These are phyloP conservation scores for Phyllopteryx taeniolatus DNA, from an alignment of 2,113 vertebrate species.

Conservation along the genomic window DNA sequence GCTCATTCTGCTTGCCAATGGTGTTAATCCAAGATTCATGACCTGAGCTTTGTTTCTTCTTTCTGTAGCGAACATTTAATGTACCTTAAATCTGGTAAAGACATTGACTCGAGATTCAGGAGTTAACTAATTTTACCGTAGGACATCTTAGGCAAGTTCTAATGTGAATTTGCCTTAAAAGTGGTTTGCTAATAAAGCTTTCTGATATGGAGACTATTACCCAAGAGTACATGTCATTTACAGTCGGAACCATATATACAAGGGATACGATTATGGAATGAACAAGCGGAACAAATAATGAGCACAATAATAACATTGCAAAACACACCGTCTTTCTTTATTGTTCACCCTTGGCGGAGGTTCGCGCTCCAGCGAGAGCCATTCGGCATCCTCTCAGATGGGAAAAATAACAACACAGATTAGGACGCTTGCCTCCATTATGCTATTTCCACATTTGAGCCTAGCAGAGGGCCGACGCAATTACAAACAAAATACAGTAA, in stretches of 20 bases:
- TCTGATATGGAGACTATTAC: no score
- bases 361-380: neutral
- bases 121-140: no score
- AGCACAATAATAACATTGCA: neutral
- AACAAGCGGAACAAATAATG: neutral
- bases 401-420: constrained; percentile 3
- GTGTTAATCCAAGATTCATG: no score
- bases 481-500: constrained; percentile 3
- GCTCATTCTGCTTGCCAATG: no score
- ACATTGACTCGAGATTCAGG: no score
- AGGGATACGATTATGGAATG: neutral
- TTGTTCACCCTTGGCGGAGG: neutral
- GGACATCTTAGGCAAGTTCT: no score
- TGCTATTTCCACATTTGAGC: neutral
- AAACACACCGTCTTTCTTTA: neutral
- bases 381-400: neutral
- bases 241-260: neutral
- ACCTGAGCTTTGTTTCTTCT: no score
- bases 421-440: neutral
- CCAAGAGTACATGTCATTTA: neutral
- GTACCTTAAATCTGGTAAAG: no score
- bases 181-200: no score
- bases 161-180: no score
- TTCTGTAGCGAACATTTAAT: no score
- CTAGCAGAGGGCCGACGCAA: neutral